phyloP scores from a whole-genome alignment of 1,140 invertebrate genomes.

The Pectinophora gossypiella region DNA sequence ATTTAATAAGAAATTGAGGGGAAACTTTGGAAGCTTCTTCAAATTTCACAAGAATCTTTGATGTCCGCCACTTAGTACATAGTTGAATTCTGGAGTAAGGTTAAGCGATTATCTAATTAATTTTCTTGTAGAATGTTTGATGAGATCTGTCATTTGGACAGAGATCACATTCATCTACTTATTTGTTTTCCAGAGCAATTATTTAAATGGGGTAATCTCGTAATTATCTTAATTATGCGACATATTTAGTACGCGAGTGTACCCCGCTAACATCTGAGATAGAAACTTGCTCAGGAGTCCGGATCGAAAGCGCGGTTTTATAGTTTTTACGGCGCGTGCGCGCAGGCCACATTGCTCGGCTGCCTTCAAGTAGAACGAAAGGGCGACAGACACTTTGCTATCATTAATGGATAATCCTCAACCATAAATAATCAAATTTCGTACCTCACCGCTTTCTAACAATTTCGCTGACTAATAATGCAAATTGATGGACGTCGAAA shows the following conservation, averaged over 20 bases:
- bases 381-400: background rate
- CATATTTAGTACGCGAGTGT: constrained; percentile 28
- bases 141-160: too few relatives aligned
- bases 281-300: constrained; percentile 45
- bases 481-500: background rate
- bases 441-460: too few relatives aligned
- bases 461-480: background rate
- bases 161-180: too few relatives aligned
- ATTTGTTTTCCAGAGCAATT: background rate
- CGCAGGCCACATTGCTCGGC: constrained; percentile 30
- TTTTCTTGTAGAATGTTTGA: background rate
- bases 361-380: constrained; percentile 20
- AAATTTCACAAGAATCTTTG: constrained; percentile 24
- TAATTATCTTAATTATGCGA: background rate
- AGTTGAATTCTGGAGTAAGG: background rate
- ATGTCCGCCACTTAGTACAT: constrained; percentile 10
- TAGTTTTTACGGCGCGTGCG: constrained; percentile 38
- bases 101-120: constrained; percentile 2
- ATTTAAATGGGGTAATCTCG: background rate
- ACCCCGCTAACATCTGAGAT: constrained; percentile 37
- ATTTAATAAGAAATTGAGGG: constrained; percentile 12
- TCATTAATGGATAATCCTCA: too few relatives aligned
- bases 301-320: constrained; percentile 54
- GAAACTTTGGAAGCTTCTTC: constrained; percentile 14
- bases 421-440: too few relatives aligned